Conservation (phyloP, 2,797 vertebrate genomes). For the Perdix hodgsoniae region DNA sequence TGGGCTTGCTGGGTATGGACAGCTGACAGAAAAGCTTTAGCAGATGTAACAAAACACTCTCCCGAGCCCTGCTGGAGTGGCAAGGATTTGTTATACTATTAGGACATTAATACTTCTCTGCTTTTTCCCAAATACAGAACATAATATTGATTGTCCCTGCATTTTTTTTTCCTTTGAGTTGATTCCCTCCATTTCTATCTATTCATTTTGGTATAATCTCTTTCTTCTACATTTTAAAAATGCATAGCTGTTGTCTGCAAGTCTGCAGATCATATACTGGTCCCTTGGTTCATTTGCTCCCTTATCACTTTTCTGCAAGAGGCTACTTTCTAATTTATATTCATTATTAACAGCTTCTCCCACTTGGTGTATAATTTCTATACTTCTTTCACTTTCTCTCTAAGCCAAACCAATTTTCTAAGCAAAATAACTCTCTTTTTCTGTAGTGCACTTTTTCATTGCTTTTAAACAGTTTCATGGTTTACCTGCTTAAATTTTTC, state of each 20-base stretch:
- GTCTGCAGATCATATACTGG: background rate
- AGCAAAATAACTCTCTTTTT: background rate
- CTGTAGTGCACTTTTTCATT: background rate
- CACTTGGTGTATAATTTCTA: background rate
- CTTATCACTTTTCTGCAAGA: background rate
- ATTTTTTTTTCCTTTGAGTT: background rate
- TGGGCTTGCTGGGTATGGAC: background rate
- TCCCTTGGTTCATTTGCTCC: background rate
- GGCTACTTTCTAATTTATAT: background rate
- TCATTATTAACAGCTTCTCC: background rate
- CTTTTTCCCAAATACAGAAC: background rate
- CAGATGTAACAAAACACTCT: slow-evolving; percentile 7
- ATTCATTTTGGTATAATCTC: background rate
- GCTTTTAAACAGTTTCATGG: background rate
- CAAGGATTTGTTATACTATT: slow-evolving; percentile 26
- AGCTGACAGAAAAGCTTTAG: background rate
- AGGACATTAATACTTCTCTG: slow-evolving; percentile 22
- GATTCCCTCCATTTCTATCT: background rate
- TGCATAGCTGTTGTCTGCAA: background rate
- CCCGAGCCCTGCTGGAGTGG: background rate
- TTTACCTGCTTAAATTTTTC: background rate
- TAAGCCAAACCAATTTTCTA: background rate
- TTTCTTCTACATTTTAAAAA: background rate
- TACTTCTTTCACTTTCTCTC: background rate
- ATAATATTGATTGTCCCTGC: background rate